Evolutionary conservation across 2,888 invertebrate genomes (phyloP), one percentile per base, ranked within the genome.

Genomic region (Caradrina kadenii): DNA sequence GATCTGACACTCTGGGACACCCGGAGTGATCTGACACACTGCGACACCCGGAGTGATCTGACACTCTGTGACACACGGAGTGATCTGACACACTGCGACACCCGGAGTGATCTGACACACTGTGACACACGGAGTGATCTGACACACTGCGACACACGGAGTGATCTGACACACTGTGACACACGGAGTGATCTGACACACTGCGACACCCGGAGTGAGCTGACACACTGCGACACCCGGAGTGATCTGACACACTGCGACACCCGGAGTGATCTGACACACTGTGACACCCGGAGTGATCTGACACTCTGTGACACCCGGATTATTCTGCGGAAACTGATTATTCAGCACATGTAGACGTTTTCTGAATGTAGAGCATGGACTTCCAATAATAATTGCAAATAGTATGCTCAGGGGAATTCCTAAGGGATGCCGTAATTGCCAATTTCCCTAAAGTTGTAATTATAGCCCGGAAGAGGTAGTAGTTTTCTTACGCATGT

Each of bases 211-310:
- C 56, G 45, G 74, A 52, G 55, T 63, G 62, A 49, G 45, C 45
- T 66, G 77, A 74, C 75, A 77, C 73, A 26, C 10, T 35, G 59
- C n/a, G n/a, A n/a, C n/a, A n/a, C n/a, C 73, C 56, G 45, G 74
- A 52, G 55, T 63, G 62, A 49, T 49, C 45, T 66, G 77, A 74
- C 75, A 77, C 73, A 26, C 10, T 35, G 59, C n/a, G n/a, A n/a
- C n/a, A n/a, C n/a, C 73, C 56, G 45, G 74, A 52, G 55, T 63
- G 62, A 49, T 49, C 45, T 66, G 77, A 74, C 75, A 77, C 73
- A 26, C 10, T 35, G 59, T n/a, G n/a, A n/a, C n/a, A n/a, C n/a
- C n/a, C n/a, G n/a, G n/a, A n/a, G n/a, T n/a, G n/a, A n/a, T n/a
- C n/a, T n/a, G n/a, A 79, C 74, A 77, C 72, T 35, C 8, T 31